Evolutionary conservation across 2,113 vertebrate species (phyloP), one percentile per base, ranked within the genome.

Genomic region (Menura novaehollandiae): DNA sequence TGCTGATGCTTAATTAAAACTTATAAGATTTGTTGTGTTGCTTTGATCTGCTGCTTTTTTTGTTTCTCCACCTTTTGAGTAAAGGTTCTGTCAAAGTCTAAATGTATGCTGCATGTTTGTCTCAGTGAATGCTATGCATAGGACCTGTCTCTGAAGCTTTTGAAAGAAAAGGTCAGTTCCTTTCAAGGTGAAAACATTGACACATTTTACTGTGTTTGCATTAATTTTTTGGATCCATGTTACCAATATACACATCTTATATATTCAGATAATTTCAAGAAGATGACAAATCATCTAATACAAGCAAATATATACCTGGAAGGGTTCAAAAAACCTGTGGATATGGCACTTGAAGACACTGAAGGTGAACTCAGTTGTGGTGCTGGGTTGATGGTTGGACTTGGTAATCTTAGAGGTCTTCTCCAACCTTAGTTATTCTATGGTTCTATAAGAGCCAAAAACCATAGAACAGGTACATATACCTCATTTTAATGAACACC

Each of bases 1-100:
- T 94, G 94, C 82, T 95, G 87, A 49, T 83, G 59, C 44, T 94
- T 94, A 97, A 97, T 97, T 97, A 96, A 96, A 97, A 97, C 56
- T 93, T 96, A 71, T 63, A 88, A 89, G 88, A 91, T 78, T 90
- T 91, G 78, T 68, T 94, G 85, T 91, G 78, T 71, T 90, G 58
- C 78, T 97, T 95, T 87, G 75, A 93, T 97, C 72, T 85, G 49
- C 66, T 80, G 52, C 15, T 75, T 94, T 88, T 88, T 93, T 56
- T 63, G 19, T 79, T 95, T 75, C 75, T 58, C 20, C 39, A 84
- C 71, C 81, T 95, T 96, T 82, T 79, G 19, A 90, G 72, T 66
- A 95, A 94, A 85, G 53, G 52, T 73, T 93, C 75, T 92, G 58
- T 91, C 90, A 93, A 88, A 93, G 71, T 33, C 56, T 59, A 64